Base-by-base conservation (phyloP, 2,888 invertebrate species). In the Patella caerulea region DNA sequence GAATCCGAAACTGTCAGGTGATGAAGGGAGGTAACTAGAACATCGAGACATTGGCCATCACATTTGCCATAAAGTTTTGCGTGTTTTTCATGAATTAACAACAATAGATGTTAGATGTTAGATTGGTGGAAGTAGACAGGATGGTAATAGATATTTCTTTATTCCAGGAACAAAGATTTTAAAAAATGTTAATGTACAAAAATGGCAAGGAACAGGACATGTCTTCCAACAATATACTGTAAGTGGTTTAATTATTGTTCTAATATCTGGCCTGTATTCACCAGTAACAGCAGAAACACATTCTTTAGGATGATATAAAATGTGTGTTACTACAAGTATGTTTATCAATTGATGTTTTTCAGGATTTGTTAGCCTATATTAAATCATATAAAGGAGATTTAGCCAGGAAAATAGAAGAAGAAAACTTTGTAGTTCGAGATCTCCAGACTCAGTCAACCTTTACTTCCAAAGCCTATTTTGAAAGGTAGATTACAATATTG, bases 391-490 rank as follows among this genome's bases (percentile, higher is more conserved):
- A 82, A 71, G 84, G 86, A 5, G 83, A 82, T 19, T 71, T 85
- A 2, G 71, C 78, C 3, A 77, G 80, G 15, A 81, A 81, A 17
- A 74, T 83, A 72, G 85, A 85, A 77, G 84, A 84, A 59, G 83
- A 87, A 71, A 83, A 84, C n/a, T 77, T 87, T 9, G 71, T 88
- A n/a, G 73, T 87, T 2, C 78, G 74, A 5, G 85, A 86, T 71
- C 77, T 74, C 72, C 78, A 70, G 79, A 81, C 53, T 75, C 84
- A 75, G 74, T 80, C 80, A 2, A 75, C 77, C 9, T 89, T 85
- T 79, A 81, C 84, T 15, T 87, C 89, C 5, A 88, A 84, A 78
- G 89, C 89, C 19, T 89, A 89, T 81, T 89, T 89, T 77, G 84
- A 89, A 83, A 86, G 86, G 89, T 88, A 82, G 78, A 81, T 75